Evolutionary conservation across 2,888 invertebrate genomes (phyloP), one percentile per base, ranked within the genome.

Genomic region (Pomacea canaliculata): DNA sequence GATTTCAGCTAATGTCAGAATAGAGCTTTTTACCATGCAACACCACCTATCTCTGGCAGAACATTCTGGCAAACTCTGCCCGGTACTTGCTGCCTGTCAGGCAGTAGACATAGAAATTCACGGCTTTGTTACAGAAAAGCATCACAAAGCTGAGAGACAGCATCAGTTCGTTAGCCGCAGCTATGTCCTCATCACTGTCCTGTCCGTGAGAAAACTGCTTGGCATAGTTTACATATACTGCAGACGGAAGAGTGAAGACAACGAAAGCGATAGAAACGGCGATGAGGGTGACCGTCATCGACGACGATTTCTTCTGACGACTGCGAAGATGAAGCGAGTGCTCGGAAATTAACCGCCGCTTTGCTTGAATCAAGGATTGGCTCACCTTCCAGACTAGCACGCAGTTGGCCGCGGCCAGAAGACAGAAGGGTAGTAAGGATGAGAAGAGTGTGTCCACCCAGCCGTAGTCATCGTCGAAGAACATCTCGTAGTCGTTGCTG

Each of bases 41-140:
- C 16, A 51, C 16, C 16, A 16, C 8, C 51, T 56, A 56, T 2
- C 63, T 5, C 1, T 27, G 23, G 63, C 63, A 63, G 10, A 63
- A 27, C 1, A 63, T 23, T 19, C 19, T 27, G 10, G 48, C 37
- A 46, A 68, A 68, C 48, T 46, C 65, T 23, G 18, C 56, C 37
- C 73, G 27, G 68, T 68, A 73, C 7, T 48, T 46, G 60, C 59
- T 68, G 5, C 73, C 73, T 7, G 73, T 73, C 23, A 60, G 23
- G n/a, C 66, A 18, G 16, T 73, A 73, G 60, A 73, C 27, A 67
- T 68, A 73, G 19, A 73, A 73, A 59, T 73, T 73, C 46, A 73
- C 56, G 59, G 68, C 37, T 27, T 10, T 73, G 68, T 67, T 73
- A 67, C 37, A 27, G 46, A 59, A 19, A 12, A 23, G 67, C 60